Percentiles rank a stretch among this genome's conserved stretches.
These are phyloP conservation scores for Apoderus coryli DNA, from an alignment of 2,888 invertebrate genomes.

Conservation along the genomic window DNA sequence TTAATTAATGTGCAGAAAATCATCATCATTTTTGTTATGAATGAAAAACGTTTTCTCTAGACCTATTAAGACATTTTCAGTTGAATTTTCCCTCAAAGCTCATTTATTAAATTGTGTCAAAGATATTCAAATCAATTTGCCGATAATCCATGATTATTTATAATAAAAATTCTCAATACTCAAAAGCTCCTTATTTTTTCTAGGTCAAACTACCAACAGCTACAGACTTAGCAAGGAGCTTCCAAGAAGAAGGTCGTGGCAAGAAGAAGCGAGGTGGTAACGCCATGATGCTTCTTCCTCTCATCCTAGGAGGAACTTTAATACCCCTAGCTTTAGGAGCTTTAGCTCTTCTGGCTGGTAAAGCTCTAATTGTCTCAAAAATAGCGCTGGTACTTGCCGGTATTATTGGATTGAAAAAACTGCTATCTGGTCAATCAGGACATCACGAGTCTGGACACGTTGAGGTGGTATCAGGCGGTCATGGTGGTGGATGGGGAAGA, in stretches of 20 bases:
- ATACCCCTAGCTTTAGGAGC: conserved; percentile 73
- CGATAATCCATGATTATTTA: no score
- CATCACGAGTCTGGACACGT: conserved; percentile 52
- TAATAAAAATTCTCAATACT: no score
- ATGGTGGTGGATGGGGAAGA: conserved; percentile 60
- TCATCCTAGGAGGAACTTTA: conserved; percentile 66
- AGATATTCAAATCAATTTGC: no score
- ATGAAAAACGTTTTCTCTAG: no score
- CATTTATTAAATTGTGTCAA: no score
- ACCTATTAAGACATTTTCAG: no score
- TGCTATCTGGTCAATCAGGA: conserved; percentile 48
- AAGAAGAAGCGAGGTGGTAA: conserved; percentile 59
- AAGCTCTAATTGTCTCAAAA: conserved; percentile 74
- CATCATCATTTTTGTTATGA: no score
- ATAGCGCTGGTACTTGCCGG: conserved; percentile 68
- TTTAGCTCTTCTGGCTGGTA: conserved; percentile 67
- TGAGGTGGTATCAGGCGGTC: conserved; percentile 46
- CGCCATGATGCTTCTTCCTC: conserved; percentile 60
- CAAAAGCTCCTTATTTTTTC: conserved; percentile 12
- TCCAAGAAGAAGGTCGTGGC: conserved; percentile 44
- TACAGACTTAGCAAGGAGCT: conserved; percentile 45
- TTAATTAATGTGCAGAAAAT: no score
- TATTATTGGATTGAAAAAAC: conserved; percentile 73
- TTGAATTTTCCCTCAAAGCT: no score
- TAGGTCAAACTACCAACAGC: conserved; percentile 63